Conservation (phyloP, 2,113 vertebrate species). For the Lampris incognitus region DNA sequence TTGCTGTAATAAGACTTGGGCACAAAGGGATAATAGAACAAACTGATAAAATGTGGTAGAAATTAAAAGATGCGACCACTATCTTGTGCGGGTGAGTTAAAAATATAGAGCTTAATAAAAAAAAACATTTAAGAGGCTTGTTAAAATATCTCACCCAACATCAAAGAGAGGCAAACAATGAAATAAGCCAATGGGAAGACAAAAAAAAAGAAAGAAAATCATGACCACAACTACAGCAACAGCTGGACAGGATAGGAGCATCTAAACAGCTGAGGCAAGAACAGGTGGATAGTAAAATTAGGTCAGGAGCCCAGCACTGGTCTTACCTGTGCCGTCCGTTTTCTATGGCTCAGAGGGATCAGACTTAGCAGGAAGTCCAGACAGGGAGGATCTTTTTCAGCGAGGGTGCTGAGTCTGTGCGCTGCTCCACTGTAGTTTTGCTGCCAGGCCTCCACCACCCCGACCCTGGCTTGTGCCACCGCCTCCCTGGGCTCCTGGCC, state of each 20-base stretch:
- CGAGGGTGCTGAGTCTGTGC: conserved; percentile 82
- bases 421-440: conserved; percentile 76
- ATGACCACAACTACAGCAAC: neutral
- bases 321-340: conserved; percentile 85
- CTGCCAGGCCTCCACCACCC: conserved; percentile 86
- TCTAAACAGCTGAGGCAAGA: too few species aligned
- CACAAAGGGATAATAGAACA: neutral
- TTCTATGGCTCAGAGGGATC: conserved; percentile 78
- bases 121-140: neutral
- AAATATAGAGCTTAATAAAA: neutral
- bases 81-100: too few species aligned
- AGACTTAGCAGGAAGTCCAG: conserved; percentile 85
- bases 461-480: conserved; percentile 82
- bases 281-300: neutral
- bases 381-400: conserved; percentile 79
- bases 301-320: neutral
- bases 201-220: too few species aligned
- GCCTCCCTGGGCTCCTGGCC: conserved; percentile 77
- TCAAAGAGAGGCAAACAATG: too few species aligned
- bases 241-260: neutral
- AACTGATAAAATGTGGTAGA: neutral
- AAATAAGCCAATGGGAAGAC: too few species aligned
- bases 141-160: neutral
- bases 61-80: neutral
- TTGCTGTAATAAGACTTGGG: too few species aligned